phyloP scores from a whole-genome alignment of 2,888 invertebrate genomes.

The Cheilosia impressa region DNA sequence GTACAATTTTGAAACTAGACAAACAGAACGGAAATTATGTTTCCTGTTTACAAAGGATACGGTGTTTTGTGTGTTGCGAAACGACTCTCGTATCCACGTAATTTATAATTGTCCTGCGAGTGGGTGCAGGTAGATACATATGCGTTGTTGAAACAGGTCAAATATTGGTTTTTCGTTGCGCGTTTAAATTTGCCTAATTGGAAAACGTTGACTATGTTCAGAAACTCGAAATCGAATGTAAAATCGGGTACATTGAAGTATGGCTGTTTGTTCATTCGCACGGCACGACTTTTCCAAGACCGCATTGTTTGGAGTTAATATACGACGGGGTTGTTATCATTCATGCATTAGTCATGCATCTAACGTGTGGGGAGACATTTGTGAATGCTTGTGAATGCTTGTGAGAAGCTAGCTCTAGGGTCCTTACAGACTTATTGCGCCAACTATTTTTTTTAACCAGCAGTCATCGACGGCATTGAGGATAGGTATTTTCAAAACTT shows the following conservation, averaged over 20 bases:
- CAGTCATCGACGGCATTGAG: no score
- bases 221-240: neutral
- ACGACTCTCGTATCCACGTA: neutral
- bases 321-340: no score
- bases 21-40: slow-evolving; percentile 43
- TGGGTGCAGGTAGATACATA: neutral
- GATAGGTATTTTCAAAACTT: no score
- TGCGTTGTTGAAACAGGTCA: neutral
- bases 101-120: slow-evolving; percentile 19
- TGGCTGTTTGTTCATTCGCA: no score
- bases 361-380: no score
- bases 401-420: no score
- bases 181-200: neutral
- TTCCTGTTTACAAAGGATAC: slow-evolving; percentile 25
- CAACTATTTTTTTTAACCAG: no score
- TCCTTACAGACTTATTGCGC: no score
- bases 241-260: neutral
- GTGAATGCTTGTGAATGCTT: no score
- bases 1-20: slow-evolving; percentile 24
- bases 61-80: neutral
- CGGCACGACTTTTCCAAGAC: no score
- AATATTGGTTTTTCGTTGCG: neutral
- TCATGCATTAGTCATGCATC: no score
- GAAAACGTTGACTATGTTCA: neutral
- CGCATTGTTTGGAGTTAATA: no score